Evolutionary conservation across 2,113 vertebrate genomes (phyloP).

Genomic region (Emydocephalus ijimae): DNA sequence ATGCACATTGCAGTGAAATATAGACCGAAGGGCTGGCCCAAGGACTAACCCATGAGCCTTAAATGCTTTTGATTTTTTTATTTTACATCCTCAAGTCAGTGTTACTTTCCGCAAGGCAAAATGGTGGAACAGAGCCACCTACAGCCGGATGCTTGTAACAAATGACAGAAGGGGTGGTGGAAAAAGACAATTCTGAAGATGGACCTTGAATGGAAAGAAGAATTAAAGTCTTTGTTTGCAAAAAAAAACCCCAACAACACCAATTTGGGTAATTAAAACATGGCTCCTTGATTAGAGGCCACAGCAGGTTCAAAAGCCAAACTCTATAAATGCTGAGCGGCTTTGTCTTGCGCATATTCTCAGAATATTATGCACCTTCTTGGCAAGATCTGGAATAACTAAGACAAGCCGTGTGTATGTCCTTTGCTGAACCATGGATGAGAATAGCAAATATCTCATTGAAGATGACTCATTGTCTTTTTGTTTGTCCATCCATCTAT

Average conservation of each 20-base stretch:
- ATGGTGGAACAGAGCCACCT: neutral
- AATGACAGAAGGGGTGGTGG: neutral
- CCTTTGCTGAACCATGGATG: neutral
- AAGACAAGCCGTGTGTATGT: neutral
- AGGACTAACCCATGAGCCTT: no score
- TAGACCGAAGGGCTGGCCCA: no score
- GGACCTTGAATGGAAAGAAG: neutral
- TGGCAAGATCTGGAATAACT: neutral
- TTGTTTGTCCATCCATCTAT: neutral
- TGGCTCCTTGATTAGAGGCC: neutral
- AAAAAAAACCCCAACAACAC: no score
- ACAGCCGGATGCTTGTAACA: neutral
- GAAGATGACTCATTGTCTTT: neutral
- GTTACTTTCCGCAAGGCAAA: neutral
- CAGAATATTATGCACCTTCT: neutral
- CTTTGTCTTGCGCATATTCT: neutral
- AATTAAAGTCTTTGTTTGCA: neutral
- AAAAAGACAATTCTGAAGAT: neutral
- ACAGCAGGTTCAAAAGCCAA: neutral
- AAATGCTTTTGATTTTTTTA: no score
- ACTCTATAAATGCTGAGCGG: neutral
- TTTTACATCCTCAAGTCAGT: no score
- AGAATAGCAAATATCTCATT: neutral
- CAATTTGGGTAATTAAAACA: neutral
- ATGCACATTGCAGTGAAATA: no score